phyloP scores from a whole-genome alignment of 2,113 vertebrate species.

The Stomatorhinus ivindoensis region DNA sequence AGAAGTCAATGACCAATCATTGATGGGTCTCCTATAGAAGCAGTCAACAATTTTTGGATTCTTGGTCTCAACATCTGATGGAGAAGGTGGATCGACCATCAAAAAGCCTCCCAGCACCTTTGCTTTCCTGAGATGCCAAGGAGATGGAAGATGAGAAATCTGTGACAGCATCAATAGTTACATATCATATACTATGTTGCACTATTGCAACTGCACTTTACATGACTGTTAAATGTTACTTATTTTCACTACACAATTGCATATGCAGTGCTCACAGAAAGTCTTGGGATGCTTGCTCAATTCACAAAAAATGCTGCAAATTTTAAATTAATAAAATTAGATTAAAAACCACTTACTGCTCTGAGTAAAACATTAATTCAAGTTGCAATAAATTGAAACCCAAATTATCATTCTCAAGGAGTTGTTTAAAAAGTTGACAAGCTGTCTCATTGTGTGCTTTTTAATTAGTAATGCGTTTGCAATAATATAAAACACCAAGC shows the following conservation, averaged over 20 bases:
- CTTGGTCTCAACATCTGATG: neutral
- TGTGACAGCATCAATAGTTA: neutral
- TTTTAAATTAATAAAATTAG: neutral
- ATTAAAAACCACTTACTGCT: neutral
- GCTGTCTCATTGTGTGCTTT: neutral
- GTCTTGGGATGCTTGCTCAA: neutral
- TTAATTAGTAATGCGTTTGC: neutral
- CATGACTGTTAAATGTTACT: neutral
- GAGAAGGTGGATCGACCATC: neutral
- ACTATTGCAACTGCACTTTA: neutral
- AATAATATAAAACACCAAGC: neutral
- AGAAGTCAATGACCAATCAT: neutral
- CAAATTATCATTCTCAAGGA: neutral
- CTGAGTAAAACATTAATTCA: neutral
- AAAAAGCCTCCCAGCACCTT: neutral
- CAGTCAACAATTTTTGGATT: neutral
- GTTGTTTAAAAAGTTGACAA: neutral
- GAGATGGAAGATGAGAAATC: neutral
- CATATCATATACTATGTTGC: neutral
- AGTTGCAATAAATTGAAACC: neutral
- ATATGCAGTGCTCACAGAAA: neutral
- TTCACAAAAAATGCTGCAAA: neutral
- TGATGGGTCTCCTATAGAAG: neutral
- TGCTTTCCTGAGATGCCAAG: neutral
- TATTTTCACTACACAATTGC: neutral